phyloP scores from a whole-genome alignment of 2,113 vertebrate species.

The Cochlearius cochlearius region DNA sequence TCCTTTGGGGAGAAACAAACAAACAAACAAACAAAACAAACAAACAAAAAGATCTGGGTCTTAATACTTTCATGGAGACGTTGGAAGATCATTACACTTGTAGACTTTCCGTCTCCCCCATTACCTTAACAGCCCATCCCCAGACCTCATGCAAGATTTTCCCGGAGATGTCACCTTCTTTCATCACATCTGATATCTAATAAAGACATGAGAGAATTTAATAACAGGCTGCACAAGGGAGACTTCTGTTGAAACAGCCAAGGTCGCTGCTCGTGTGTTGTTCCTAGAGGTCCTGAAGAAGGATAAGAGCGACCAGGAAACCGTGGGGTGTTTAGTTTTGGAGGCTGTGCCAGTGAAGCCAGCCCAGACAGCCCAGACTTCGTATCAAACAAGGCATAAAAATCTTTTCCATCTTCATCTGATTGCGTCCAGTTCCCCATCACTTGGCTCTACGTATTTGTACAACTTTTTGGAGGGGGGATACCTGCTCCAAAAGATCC shows the following conservation, averaged over 20 bases:
- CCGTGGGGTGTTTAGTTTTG: neutral
- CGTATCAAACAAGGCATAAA: neutral
- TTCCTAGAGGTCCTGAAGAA: neutral
- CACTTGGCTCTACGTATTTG: neutral
- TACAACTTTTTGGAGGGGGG: neutral
- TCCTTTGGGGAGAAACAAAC: neutral
- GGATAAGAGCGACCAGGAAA: neutral
- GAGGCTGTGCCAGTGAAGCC: neutral
- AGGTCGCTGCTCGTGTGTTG: neutral
- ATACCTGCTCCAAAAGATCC: neutral
- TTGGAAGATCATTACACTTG: neutral
- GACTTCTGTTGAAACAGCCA: neutral
- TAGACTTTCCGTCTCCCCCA: neutral
- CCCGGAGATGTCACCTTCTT: neutral
- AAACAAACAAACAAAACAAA: too few species aligned
- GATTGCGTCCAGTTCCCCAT: accelerated
- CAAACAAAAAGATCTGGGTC: neutral
- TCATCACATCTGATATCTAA: conserved; percentile 34
- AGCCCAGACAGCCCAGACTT: neutral
- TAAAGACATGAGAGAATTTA: conserved; percentile 36
- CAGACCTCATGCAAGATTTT: conserved; percentile 11
- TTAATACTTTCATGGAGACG: neutral
- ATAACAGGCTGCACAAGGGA: conserved; percentile 16
- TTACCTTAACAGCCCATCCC: neutral
- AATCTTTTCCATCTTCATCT: neutral